Percentiles rank a stretch among this genome's conserved stretches.
Evolutionary conservation across 2,113 vertebrate species (phyloP).

Genomic region (Patagioenas fasciata): DNA sequence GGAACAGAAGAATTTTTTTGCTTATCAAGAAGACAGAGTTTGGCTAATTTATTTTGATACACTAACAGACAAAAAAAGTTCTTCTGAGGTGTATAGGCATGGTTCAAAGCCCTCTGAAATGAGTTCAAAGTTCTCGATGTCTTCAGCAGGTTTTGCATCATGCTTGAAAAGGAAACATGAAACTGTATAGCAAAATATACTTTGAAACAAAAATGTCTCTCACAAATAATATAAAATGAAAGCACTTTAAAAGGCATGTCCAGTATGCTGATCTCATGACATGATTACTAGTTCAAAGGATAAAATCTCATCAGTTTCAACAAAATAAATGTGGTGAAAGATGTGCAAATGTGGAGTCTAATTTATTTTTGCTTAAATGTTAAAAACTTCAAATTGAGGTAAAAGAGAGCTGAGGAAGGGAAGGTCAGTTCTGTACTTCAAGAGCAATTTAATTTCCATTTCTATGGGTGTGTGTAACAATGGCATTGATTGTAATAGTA

Average conservation of each 20-base stretch:
- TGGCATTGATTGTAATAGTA: not conserved
- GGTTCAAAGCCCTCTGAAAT: not conserved
- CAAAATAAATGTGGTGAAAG: not conserved
- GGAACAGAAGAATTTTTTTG: not conserved
- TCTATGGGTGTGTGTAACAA: not conserved
- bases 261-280: not conserved
- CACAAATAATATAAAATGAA: not conserved
- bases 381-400: not conserved
- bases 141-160: not conserved
- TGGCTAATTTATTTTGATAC: not conserved
- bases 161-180: not conserved
- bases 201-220: not conserved
- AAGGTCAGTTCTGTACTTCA: not conserved
- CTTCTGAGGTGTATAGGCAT: not conserved
- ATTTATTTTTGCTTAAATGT: not conserved
- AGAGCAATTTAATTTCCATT: not conserved
- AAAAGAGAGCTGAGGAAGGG: not conserved
- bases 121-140: not conserved
- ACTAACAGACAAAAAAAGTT: not conserved
- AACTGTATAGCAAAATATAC: not conserved
- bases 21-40: not conserved
- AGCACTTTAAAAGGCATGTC: not conserved
- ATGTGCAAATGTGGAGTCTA: not conserved
- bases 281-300: not conserved
- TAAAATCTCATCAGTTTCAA: not conserved